These are phyloP conservation scores for Sardinella longiceps DNA, from an alignment of 2,797 vertebrate genomes.

Conservation along the genomic window DNA sequence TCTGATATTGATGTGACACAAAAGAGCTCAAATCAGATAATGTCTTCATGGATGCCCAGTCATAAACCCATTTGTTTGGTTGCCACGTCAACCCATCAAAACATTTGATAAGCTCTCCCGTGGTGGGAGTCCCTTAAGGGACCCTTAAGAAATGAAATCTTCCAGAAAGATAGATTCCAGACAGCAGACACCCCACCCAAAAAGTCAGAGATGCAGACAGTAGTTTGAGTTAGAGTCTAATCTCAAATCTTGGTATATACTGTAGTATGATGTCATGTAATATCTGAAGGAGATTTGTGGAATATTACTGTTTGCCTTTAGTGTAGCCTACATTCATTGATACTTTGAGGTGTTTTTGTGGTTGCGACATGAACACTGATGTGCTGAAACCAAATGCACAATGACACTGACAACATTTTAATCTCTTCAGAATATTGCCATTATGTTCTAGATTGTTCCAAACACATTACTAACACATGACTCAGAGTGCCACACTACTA, in stretches of 20 bases:
- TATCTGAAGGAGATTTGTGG: background rate
- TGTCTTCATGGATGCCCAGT: background rate
- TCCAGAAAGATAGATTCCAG: background rate
- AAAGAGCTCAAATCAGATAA: conserved; percentile 9
- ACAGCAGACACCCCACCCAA: background rate
- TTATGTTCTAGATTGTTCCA: conserved; percentile 28
- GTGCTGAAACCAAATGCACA: background rate
- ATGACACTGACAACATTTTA: background rate
- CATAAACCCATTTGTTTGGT: conserved; percentile 39
- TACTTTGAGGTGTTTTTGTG: background rate
- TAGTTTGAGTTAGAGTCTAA: background rate
- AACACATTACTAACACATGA: background rate
- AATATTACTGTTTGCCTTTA: background rate
- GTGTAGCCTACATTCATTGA: background rate
- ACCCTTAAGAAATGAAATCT: background rate
- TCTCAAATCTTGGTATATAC: no score
- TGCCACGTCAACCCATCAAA: conserved; percentile 40
- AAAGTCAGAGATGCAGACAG: background rate
- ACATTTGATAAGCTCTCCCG: conserved; percentile 40
- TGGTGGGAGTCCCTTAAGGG: background rate
- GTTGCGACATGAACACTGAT: no score
- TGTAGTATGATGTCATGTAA: background rate
- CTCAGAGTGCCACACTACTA: background rate
- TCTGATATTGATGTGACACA: background rate
- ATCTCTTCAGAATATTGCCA: background rate